Conservation (phyloP, 2,797 vertebrate genomes). For the Rhabdomys pumilio region DNA sequence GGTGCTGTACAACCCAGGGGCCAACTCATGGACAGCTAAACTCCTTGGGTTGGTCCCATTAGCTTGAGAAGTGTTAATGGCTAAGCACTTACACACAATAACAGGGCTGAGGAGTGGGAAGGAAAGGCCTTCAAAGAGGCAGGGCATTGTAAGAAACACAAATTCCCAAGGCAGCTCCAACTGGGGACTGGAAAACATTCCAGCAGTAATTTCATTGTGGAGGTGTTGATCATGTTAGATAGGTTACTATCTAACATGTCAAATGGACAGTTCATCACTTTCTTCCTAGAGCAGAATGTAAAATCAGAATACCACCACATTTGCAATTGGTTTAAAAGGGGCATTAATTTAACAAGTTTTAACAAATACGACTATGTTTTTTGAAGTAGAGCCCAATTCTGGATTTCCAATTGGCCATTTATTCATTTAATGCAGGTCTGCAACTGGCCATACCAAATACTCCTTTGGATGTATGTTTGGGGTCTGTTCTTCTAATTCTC, state of each 20-base stretch:
- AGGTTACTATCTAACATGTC: not conserved
- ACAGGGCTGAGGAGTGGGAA: not conserved
- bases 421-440: not conserved
- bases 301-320: slow-evolving; percentile 19
- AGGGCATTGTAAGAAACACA: not conserved
- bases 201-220: not conserved
- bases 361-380: not conserved
- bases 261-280: not conserved
- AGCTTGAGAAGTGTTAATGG: not conserved
- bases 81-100: not conserved
- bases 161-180: not conserved
- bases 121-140: not conserved
- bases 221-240: not conserved
- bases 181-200: not conserved
- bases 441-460: not conserved
- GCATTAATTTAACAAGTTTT: not conserved
- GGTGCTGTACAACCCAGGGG: not conserved
- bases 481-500: not conserved
- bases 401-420: not conserved
- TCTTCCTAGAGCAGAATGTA: not conserved
- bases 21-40: not conserved
- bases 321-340: slow-evolving; percentile 10
- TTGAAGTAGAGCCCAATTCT: not conserved
- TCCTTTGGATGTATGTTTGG: not conserved
- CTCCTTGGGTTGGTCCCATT: not conserved